Evolutionary conservation across 2,113 vertebrate species (phyloP), one percentile per base, ranked within the genome.

Genomic region (Aegypius monachus): DNA sequence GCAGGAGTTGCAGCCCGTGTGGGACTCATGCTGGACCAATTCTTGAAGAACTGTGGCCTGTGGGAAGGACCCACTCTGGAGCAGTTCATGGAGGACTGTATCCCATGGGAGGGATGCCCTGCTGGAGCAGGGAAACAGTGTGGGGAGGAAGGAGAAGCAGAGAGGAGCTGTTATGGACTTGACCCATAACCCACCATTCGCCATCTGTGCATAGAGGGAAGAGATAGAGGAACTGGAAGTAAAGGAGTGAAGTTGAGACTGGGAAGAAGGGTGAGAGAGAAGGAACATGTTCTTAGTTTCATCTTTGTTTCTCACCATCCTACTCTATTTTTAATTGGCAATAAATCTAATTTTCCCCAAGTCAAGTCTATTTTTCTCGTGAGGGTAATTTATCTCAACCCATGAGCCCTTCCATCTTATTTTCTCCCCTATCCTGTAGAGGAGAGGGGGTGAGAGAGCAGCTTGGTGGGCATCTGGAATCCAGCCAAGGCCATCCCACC

Each of bases 1-100:
- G 26, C 9, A 48, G 27, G 31, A 61, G 19, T 15, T 36, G 4
- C 36, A 62, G 26, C 12, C 38, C 1, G 0, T 47, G 26, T 7
- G 6, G 7, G 3, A 34, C 11, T 8, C 22, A 20, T 8, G 4
- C 31, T 53, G 14, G 12, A 66, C 5, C 10, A 40, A 1, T 56
- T 72, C 32, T 10, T 67, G 8, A 42, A 73, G 50, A 25, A 2
- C 9, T 56, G 52, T 42, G 13, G 9, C 16, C 13, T 2, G 7
- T n/a, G 14, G 42, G 47, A 36, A 59, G 20, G 4, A 56, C 7
- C 19, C 14, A 7, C n/a, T 21, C 52, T 72, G 13, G 4, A 72
- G 2, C 11, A 26, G 0, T 40, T 53, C 52, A 31, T n/a, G 43
- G 31, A 59, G n/a, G 20, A 34, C 16, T 53, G 23, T 19, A 29